Evolutionary conservation across 2,797 vertebrate genomes (phyloP).

Genomic region (Acridotheres tristis): DNA sequence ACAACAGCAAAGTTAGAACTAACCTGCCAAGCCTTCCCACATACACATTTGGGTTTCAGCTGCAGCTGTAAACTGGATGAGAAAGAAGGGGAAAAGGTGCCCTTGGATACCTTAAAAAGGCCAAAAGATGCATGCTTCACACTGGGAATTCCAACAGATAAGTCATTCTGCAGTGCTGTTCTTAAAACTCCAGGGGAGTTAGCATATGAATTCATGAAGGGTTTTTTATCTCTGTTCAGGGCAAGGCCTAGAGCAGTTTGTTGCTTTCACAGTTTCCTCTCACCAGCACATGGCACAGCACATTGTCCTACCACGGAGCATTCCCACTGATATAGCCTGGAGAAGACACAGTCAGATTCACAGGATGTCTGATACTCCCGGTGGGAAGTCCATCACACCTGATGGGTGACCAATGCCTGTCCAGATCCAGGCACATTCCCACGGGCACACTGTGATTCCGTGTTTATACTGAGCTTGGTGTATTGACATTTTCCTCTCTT

Average conservation of each 20-base stretch:
- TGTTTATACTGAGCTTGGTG: accelerated
- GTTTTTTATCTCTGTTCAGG: background rate
- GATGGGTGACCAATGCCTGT: background rate
- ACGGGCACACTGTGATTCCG: accelerated
- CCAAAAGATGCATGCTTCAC: background rate
- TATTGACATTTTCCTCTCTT: background rate
- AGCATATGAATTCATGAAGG: background rate
- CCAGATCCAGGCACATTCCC: accelerated
- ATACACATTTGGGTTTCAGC: accelerated
- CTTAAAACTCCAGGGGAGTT: background rate
- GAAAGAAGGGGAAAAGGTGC: background rate
- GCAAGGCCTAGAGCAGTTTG: background rate
- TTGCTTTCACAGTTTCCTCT: background rate
- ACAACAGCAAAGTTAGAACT: background rate
- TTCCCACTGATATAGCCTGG: background rate
- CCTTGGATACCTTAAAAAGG: background rate
- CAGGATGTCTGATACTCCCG: background rate
- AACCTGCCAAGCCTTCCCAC: background rate
- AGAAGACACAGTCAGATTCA: background rate
- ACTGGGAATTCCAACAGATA: background rate
- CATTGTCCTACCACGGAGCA: background rate
- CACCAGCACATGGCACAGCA: background rate
- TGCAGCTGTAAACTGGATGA: background rate
- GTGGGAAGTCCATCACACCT: background rate
- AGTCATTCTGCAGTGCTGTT: background rate